Percentiles rank a stretch among this genome's conserved stretches.
phyloP scores from a whole-genome alignment of 2,888 invertebrate species.

The Drosophila planitibia region DNA sequence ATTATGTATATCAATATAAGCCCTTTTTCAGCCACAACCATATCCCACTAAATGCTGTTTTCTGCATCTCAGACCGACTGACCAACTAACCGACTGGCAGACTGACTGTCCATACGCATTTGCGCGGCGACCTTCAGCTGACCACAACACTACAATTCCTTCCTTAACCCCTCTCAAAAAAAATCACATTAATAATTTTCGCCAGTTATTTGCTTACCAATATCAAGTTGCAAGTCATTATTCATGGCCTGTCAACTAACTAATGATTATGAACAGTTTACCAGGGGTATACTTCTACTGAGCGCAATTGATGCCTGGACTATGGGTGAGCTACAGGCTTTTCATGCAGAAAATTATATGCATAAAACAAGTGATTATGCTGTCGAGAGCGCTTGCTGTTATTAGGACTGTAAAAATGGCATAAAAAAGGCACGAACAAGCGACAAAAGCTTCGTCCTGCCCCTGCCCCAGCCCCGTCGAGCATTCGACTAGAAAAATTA shows the following conservation, averaged over 20 bases:
- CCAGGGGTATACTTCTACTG: constrained; percentile 33
- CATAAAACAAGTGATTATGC: constrained; percentile 78
- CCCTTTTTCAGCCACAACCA: not conserved
- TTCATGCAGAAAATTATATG: constrained; percentile 81
- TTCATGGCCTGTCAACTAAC: constrained; percentile 69
- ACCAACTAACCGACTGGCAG: not conserved
- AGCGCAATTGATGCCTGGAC: not conserved
- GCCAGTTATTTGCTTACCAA: constrained; percentile 68
- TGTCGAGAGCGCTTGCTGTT: constrained; percentile 68
- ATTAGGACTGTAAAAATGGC: constrained; percentile 65
- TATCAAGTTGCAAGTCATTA: constrained; percentile 76
- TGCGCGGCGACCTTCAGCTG: constrained; percentile 30
- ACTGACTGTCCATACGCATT: constrained; percentile 13
- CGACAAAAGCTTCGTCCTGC: constrained; percentile 44
- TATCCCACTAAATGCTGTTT: constrained; percentile 18
- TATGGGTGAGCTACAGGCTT: constrained; percentile 37
- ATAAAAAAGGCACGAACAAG: constrained; percentile 49
- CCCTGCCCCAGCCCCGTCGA: constrained; percentile 9
- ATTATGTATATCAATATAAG: constrained; percentile 1
- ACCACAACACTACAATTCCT: constrained; percentile 9
- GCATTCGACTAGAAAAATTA: constrained; percentile 46
- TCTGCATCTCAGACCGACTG: not conserved
- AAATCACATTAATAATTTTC: constrained; percentile 67
- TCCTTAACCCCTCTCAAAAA: not conserved
- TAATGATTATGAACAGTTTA: constrained; percentile 73